A percentile compares a stretch with the other conserved stretches of the same genome.
phyloP scores from a whole-genome alignment of 2,797 vertebrate genomes.

The Pempheris klunzingeri region DNA sequence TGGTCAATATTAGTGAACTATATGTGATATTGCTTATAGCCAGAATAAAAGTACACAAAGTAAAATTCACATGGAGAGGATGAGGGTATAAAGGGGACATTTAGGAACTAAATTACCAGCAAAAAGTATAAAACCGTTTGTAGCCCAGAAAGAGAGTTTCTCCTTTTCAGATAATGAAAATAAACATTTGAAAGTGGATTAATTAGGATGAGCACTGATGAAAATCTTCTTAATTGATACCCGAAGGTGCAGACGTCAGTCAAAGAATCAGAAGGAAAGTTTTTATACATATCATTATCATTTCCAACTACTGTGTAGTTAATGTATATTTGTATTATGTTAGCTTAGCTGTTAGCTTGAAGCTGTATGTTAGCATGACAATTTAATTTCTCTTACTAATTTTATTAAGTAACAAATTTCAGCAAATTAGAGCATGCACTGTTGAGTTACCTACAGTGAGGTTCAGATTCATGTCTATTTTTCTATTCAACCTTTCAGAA shows the following conservation, averaged over 20 bases:
- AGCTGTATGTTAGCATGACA: slow-evolving; percentile 73
- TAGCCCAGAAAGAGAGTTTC: not conserved
- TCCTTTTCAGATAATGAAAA: slow-evolving; percentile 4
- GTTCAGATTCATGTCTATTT: slow-evolving; percentile 85
- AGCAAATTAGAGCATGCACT: slow-evolving; percentile 77
- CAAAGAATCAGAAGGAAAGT: slow-evolving; percentile 54
- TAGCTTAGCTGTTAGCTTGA: slow-evolving; percentile 71
- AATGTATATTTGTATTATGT: slow-evolving; percentile 76
- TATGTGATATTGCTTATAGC: not conserved
- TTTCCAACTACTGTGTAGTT: slow-evolving; percentile 89
- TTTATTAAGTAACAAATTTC: slow-evolving; percentile 62
- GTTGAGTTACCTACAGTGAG: slow-evolving; percentile 66
- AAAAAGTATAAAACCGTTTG: not conserved
- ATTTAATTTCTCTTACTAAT: slow-evolving; percentile 69
- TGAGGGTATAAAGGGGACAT: not conserved
- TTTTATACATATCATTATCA: slow-evolving; percentile 81
- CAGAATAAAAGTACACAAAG: not conserved
- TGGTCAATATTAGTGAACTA: slow-evolving; percentile 10
- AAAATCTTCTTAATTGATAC: slow-evolving; percentile 23
- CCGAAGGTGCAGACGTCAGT: slow-evolving; percentile 37
- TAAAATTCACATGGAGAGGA: not conserved
- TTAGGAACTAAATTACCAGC: not conserved
- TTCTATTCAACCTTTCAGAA: slow-evolving; percentile 79
- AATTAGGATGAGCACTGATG: not conserved
- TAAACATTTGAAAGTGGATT: not conserved